Percentiles rank a stretch among this genome's conserved stretches.
Conservation (phyloP, 1,140 invertebrate species). For the Phocides pigmalion region DNA sequence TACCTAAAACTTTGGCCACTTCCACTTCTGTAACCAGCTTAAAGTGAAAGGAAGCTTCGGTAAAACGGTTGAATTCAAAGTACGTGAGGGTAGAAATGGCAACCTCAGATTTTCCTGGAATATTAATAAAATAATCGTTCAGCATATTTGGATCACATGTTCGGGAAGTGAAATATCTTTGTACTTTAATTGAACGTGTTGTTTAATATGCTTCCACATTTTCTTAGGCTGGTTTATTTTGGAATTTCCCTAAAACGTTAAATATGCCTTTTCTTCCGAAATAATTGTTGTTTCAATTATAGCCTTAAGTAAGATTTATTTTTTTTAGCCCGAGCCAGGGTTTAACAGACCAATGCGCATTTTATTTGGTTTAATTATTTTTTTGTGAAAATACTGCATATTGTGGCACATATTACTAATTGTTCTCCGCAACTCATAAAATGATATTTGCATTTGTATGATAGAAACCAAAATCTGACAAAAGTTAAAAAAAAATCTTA, state of each 20-base stretch:
- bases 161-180: not conserved
- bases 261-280: constrained; percentile 6
- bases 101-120: not conserved
- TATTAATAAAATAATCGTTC: not conserved
- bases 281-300: not conserved
- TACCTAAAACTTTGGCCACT: not conserved
- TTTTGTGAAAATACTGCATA: not conserved
- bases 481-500: no score
- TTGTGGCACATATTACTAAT: not conserved
- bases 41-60: not conserved
- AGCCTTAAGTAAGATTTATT: not conserved
- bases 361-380: not conserved
- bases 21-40: not conserved
- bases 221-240: not conserved
- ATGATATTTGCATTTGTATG: no score
- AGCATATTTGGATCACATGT: not conserved
- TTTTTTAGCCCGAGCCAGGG: constrained; percentile 12
- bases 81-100: not conserved
- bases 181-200: not conserved
- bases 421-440: no score
- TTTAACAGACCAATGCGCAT: constrained; percentile 16
- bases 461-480: no score
- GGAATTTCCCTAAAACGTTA: not conserved
- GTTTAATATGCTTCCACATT: constrained; percentile 6
- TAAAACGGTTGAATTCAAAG: not conserved